Evolutionary conservation across 2,888 invertebrate species (phyloP).

Genomic region (Euplagia quadripunctaria): DNA sequence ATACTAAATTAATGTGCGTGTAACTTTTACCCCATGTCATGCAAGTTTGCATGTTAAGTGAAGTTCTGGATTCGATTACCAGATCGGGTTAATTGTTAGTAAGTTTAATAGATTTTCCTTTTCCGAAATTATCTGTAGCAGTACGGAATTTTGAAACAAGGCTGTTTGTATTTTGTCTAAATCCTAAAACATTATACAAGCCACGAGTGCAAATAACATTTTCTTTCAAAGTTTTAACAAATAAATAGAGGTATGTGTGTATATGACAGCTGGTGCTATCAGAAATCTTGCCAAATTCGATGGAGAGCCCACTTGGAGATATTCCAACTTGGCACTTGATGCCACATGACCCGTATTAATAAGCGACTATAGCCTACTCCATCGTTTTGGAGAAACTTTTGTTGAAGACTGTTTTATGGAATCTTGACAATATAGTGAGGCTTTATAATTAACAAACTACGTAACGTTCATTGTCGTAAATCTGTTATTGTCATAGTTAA

Average conservation of each 20-base stretch:
- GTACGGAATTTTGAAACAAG: neutral
- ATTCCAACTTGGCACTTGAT: constrained; percentile 80
- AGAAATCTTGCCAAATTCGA: constrained; percentile 82
- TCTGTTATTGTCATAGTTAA: too few species aligned
- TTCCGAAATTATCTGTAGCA: neutral
- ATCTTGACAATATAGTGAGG: constrained; percentile 3
- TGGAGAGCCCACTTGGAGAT: constrained; percentile 76
- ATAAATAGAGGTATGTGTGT: constrained; percentile 62
- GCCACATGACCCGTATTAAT: constrained; percentile 74
- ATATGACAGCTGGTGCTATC: constrained; percentile 75
- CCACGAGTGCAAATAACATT: constrained; percentile 22
- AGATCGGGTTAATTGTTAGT: too few species aligned
- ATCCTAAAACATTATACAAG: neutral
- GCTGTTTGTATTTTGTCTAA: neutral
- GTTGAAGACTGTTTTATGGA: constrained; percentile 31
- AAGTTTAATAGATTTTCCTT: neutral
- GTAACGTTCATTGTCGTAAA: too few species aligned
- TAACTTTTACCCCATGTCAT: too few species aligned
- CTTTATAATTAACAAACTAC: neutral
- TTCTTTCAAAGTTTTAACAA: constrained; percentile 26
- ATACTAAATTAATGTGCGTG: too few species aligned
- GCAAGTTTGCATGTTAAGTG: too few species aligned
- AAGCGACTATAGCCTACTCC: constrained; percentile 60
- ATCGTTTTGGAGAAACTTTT: constrained; percentile 35
- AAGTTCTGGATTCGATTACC: too few species aligned